These are phyloP conservation scores for Parotia lawesii DNA, from an alignment of 2,113 vertebrate genomes.

Conservation along the genomic window DNA sequence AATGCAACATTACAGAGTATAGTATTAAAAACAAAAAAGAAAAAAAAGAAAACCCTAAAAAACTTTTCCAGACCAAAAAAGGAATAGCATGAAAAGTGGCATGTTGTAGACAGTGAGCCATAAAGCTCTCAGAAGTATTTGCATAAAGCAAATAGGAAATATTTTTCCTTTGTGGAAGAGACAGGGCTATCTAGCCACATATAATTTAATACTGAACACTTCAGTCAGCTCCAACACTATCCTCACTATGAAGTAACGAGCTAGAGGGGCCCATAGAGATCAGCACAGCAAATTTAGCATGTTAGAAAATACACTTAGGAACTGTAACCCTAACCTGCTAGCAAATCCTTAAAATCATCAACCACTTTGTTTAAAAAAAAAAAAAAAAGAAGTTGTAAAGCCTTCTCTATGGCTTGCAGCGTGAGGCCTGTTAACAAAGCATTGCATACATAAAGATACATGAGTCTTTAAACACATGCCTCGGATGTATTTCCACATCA, in stretches of 20 bases:
- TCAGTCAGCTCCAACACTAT: background rate
- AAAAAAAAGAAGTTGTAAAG: background rate
- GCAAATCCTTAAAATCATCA: background rate
- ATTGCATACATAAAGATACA: background rate
- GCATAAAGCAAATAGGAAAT: background rate
- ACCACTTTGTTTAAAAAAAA: background rate
- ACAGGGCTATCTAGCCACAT: background rate
- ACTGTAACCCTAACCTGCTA: background rate
- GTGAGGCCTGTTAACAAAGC: background rate
- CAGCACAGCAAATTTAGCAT: background rate
- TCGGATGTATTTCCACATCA: background rate
- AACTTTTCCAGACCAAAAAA: slow-evolving; percentile 2
- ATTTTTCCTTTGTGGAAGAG: background rate
- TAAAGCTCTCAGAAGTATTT: background rate
- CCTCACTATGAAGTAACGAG: background rate
- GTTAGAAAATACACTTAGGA: background rate
- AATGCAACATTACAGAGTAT: background rate
- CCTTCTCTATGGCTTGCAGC: background rate
- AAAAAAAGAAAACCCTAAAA: background rate
- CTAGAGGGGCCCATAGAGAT: background rate
- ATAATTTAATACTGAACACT: background rate
- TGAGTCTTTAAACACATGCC: background rate
- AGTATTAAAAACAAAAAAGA: background rate
- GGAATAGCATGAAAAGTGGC: background rate
- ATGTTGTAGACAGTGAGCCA: background rate